Base-by-base conservation (phyloP, 1,140 invertebrate genomes). In the Brachionus rotundiformis region DNA sequence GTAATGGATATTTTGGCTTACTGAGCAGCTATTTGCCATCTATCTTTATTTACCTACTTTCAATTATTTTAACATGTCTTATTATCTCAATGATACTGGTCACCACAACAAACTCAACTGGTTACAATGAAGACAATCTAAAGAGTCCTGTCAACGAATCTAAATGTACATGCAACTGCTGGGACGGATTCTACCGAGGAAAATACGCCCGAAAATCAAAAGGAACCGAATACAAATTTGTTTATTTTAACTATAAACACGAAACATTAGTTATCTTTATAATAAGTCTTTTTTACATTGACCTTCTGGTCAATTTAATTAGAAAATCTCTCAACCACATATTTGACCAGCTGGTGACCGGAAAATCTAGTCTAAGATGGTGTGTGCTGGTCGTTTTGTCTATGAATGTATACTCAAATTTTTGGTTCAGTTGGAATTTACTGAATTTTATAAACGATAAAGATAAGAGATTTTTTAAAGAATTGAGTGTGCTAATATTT, bases 201-300 rank as follows among this genome's bases (percentile, higher is more conserved):
- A 79, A 39, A 19, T 31, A 59, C 33, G 47, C 76, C 10, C 19
- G 76, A 1, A 29, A 63, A 16, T 79, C 76, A n/a, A 36, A 59
- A 13, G 33, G 33, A 5, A 39, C 47, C 25, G 31, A 59, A 23
- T 79, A 59, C 13, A 79, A 79, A 41, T 36, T 8, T 1, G 2
- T 79, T 27, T 79, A 79, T 79, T 79, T 79, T 44, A 79, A 79
- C 13, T 79, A 59, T 16, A 41, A 77, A 13, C n/a, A n/a, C 19
- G 25, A 79, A 23, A 33, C 31, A 23, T 3, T 59, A n/a, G 6
- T 36, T 25, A 19, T 79, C 11, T 63, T 79, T 25, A 29, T 59
- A 8, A 25, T 54, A 19, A 10, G 6, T 36, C 16, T 79, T 27
- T 59, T 79, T 39, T 79, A 79, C 13, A 10, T 31, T 7, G 31